phyloP scores from a whole-genome alignment of 2,888 invertebrate species.

The Chrysomela aeneicollis region DNA sequence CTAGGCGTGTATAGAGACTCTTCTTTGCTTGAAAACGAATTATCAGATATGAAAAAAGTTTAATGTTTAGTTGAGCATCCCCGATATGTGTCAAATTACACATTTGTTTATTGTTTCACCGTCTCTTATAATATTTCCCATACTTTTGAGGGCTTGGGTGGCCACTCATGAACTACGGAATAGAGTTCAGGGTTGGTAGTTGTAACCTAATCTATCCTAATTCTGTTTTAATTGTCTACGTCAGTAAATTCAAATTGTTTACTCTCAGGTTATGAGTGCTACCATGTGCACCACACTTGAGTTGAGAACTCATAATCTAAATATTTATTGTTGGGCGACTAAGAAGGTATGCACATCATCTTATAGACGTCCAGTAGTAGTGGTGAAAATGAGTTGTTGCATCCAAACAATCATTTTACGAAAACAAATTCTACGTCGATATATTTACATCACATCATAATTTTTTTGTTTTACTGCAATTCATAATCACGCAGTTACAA shows the following conservation, averaged over 20 bases:
- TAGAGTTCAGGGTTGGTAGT: conserved; percentile 26
- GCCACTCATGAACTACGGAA: not conserved
- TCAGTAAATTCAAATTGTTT: conserved; percentile 54
- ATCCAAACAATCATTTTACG: too few relatives aligned
- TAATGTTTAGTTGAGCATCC: too few relatives aligned
- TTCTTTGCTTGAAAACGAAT: not conserved
- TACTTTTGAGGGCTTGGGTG: conserved; percentile 12
- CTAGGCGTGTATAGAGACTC: too few relatives aligned
- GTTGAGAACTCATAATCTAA: conserved; percentile 51
- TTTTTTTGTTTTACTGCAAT: too few relatives aligned
- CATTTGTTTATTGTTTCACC: conserved; percentile 13
- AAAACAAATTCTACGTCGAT: too few relatives aligned
- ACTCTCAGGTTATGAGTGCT: conserved; percentile 51
- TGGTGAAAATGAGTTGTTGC: too few relatives aligned
- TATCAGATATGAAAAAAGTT: not conserved
- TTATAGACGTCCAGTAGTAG: too few relatives aligned
- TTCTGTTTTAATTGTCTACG: conserved; percentile 45
- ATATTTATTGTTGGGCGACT: conserved; percentile 50
- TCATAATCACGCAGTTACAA: too few relatives aligned
- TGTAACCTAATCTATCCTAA: conserved; percentile 45
- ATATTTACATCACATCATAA: too few relatives aligned
- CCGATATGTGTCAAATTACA: not conserved
- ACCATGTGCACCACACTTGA: conserved; percentile 57
- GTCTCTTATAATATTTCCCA: conserved; percentile 15
- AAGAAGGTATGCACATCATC: conserved; percentile 6